These are phyloP conservation scores for Malthinus seriepunctatus DNA, from an alignment of 2,888 invertebrate genomes.

Conservation along the genomic window DNA sequence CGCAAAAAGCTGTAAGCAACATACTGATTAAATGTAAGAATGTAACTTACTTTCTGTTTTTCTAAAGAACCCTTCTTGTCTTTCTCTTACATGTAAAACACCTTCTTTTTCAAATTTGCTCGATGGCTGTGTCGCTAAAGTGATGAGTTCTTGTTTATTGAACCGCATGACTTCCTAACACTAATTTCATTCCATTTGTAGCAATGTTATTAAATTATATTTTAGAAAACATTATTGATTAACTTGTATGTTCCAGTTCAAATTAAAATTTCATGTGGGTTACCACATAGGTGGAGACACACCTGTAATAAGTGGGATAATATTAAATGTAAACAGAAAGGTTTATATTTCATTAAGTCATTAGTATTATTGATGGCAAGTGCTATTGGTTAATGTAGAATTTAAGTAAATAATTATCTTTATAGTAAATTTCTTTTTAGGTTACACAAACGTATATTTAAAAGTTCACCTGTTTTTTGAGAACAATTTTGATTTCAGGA, in stretches of 20 bases:
- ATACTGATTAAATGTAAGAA: too few relatives aligned
- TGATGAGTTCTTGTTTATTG: conserved; percentile 85
- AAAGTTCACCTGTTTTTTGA: too few relatives aligned
- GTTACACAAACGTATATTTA: too few relatives aligned
- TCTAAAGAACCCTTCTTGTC: conserved; percentile 90
- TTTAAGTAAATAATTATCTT: too few relatives aligned
- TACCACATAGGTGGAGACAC: conserved; percentile 1
- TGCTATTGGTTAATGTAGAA: too few relatives aligned
- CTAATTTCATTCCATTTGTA: conserved; percentile 21
- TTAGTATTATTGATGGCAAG: too few relatives aligned
- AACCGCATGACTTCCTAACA: conserved; percentile 70
- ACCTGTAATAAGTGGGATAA: neutral
- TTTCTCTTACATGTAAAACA: conserved; percentile 80
- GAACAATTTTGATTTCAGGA: too few relatives aligned
- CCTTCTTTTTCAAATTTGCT: conserved; percentile 93
- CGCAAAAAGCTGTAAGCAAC: too few relatives aligned
- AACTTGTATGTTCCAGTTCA: neutral
- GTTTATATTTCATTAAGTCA: too few relatives aligned
- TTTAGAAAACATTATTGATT: neutral
- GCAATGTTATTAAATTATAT: neutral
- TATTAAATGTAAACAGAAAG: too few relatives aligned
- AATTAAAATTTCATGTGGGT: neutral
- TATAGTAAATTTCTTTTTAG: too few relatives aligned
- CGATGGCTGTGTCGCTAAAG: conserved; percentile 83
- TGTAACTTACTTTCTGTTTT: conserved; percentile 81